These are phyloP conservation scores for Vidua chalybeata DNA, from an alignment of 2,113 vertebrate genomes.

Conservation along the genomic window DNA sequence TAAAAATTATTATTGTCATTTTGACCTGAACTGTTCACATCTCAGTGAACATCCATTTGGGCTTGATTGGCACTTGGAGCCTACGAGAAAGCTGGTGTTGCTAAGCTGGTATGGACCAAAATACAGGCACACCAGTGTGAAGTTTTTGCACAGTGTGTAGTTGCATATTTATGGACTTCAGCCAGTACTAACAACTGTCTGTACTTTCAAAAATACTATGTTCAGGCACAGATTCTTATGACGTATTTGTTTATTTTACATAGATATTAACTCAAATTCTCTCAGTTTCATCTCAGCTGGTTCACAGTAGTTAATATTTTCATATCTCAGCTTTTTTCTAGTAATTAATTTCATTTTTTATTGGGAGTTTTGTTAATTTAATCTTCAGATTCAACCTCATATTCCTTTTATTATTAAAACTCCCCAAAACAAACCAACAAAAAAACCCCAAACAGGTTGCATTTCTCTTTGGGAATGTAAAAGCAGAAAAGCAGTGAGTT, in stretches of 20 bases:
- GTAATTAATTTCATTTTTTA: background rate
- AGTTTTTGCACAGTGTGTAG: background rate
- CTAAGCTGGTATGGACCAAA: background rate
- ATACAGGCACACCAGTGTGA: background rate
- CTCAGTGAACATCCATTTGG: background rate
- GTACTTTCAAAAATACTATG: background rate
- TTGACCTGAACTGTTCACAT: background rate
- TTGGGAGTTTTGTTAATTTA: background rate
- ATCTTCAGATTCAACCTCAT: background rate
- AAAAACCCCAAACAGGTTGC: background rate
- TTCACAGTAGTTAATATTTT: background rate
- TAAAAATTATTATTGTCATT: background rate
- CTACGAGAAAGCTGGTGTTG: background rate
- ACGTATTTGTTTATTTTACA: background rate
- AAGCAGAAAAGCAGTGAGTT: background rate
- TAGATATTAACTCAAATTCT: background rate
- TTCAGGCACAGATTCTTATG: background rate
- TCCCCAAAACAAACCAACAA: fast-evolving
- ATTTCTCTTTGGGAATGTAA: background rate
- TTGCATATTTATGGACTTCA: background rate
- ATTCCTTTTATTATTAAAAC: background rate
- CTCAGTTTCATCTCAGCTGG: background rate
- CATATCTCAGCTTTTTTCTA: background rate
- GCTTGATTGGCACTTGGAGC: background rate
- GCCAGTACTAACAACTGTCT: background rate